Percentiles rank a stretch among this genome's conserved stretches.
phyloP scores from a whole-genome alignment of 2,113 vertebrate species.

The Lutjanus erythropterus region DNA sequence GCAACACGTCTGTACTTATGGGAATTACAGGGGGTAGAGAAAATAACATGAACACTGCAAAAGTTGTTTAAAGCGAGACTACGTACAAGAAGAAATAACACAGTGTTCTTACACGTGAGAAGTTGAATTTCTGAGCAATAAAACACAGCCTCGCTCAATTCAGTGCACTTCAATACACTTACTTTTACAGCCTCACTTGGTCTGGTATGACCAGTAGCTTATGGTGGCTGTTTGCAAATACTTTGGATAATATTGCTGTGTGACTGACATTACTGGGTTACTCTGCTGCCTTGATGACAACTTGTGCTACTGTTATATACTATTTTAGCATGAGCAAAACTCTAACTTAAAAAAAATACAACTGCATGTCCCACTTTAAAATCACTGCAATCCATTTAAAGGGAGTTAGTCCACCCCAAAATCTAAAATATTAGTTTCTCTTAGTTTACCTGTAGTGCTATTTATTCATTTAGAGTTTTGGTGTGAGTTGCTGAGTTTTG shows the following conservation, averaged over 20 bases:
- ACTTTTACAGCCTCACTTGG: constrained; percentile 1
- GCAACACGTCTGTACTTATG: constrained; percentile 22
- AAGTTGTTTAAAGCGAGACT: constrained; percentile 22
- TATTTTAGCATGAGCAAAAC: background rate
- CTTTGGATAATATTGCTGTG: background rate
- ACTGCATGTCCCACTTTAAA: background rate
- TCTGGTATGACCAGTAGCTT: background rate
- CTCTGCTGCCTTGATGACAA: constrained; percentile 4
- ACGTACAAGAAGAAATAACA: constrained; percentile 26
- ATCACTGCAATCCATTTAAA: too few relatives aligned
- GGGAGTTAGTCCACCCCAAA: too few relatives aligned
- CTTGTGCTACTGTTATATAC: background rate
- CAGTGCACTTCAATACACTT: constrained; percentile 8
- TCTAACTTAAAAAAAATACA: background rate
- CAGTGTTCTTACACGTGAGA: constrained; percentile 5
- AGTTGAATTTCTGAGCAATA: constrained; percentile 28
- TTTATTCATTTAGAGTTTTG: too few relatives aligned
- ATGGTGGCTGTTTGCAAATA: background rate
- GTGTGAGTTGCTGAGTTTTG: too few relatives aligned
- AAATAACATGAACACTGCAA: constrained; percentile 39
- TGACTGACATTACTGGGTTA: background rate
- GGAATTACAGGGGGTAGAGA: constrained; percentile 41
- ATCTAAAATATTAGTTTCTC: too few relatives aligned
- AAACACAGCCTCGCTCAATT: constrained; percentile 11
- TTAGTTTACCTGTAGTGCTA: too few relatives aligned